Evolutionary conservation across 2,113 vertebrate genomes (phyloP).

Genomic region (Lagopus muta): DNA sequence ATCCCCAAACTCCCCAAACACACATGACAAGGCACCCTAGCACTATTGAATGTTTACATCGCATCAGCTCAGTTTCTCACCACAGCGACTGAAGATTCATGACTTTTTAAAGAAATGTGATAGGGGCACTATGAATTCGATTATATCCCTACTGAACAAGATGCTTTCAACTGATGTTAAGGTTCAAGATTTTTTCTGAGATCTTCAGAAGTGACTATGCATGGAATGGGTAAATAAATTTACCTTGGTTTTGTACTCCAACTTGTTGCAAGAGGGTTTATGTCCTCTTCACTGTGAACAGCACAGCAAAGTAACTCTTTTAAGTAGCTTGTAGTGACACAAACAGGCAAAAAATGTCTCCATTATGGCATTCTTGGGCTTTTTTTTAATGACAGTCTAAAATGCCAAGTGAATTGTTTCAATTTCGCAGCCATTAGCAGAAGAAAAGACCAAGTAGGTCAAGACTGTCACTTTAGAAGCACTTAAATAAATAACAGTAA

Average conservation of each 20-base stretch:
- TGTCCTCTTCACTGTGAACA: slow-evolving; percentile 1
- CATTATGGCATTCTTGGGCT: slow-evolving; percentile 5
- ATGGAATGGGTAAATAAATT: neutral
- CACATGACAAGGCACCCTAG: neutral
- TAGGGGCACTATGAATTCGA: neutral
- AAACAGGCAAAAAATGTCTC: slow-evolving; percentile 33
- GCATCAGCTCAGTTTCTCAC: neutral
- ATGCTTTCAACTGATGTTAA: neutral
- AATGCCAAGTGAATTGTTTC: slow-evolving; percentile 57
- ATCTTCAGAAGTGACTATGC: neutral
- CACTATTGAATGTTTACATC: neutral
- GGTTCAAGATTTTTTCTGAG: neutral
- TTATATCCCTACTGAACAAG: neutral
- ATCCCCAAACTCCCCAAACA: neutral
- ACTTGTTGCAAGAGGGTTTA: neutral
- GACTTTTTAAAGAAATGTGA: neutral
- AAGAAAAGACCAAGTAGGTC: slow-evolving; percentile 57
- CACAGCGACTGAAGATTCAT: neutral
- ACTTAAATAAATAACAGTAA: slow-evolving; percentile 66
- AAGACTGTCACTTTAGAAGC: slow-evolving; percentile 18
- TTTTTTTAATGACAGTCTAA: slow-evolving; percentile 40
- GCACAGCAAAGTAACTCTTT: slow-evolving; percentile 11
- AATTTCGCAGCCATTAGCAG: slow-evolving; percentile 48
- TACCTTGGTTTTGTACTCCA: neutral
- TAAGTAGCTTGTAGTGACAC: slow-evolving; percentile 27